Conservation (phyloP, 35 echinoderm and acorn worm genomes). For the Diadema setosum region DNA sequence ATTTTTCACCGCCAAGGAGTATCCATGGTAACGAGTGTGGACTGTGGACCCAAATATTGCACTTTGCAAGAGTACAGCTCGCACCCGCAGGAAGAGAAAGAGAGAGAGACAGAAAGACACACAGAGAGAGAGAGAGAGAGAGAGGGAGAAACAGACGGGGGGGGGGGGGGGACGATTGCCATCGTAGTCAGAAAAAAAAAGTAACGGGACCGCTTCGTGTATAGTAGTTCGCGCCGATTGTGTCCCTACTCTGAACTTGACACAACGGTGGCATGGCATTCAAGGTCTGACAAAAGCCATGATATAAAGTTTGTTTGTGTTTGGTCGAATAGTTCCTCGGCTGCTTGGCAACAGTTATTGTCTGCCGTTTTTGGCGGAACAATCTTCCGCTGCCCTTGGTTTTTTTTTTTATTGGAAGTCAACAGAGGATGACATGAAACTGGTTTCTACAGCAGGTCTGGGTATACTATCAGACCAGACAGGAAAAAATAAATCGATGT, state of each 20-base stretch:
- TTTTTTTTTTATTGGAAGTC: no score
- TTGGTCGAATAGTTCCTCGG: neutral
- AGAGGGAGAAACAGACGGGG: neutral
- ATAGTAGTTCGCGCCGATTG: no score
- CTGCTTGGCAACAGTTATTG: neutral
- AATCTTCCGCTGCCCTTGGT: neutral
- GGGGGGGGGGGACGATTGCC: no score
- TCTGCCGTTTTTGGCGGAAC: neutral
- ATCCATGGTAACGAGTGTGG: neutral
- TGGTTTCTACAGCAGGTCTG: no score
- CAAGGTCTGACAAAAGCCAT: constrained; percentile 1
- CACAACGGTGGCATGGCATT: no score
- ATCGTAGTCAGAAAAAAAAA: no score
- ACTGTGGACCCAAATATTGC: neutral
- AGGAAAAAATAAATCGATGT: no score
- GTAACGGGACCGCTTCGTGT: no score
- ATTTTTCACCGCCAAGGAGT: neutral
- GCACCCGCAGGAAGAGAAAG: no score
- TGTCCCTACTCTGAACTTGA: no score
- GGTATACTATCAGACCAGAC: no score
- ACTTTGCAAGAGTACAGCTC: neutral
- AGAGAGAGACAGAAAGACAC: neutral
- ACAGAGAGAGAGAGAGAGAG: neutral
- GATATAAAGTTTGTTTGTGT: neutral
- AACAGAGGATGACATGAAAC: no score